phyloP scores from a whole-genome alignment of 2,888 invertebrate species.

The Cephus nigrinus region DNA sequence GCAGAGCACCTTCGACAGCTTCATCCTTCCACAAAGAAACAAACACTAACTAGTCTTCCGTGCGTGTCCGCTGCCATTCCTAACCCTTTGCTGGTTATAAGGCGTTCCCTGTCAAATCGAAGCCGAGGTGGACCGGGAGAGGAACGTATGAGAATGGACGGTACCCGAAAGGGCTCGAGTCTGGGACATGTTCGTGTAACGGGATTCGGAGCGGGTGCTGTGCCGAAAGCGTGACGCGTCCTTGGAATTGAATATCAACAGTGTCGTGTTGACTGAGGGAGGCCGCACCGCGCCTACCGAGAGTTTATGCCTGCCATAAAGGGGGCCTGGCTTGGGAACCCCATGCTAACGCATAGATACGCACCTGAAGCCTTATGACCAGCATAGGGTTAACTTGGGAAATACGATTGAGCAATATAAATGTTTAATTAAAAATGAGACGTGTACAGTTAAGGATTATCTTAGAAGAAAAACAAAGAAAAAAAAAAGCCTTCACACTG shows the following conservation, averaged over 20 bases:
- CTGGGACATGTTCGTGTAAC: neutral
- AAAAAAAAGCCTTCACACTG: neutral
- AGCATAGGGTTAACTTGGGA: neutral
- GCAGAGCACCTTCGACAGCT: slow-evolving; percentile 92
- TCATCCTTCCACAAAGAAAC: slow-evolving; percentile 80
- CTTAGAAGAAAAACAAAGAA: no score
- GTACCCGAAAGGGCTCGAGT: neutral
- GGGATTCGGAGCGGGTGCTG: neutral
- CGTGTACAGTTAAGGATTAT: neutral
- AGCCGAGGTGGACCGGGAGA: neutral
- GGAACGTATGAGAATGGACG: neutral
- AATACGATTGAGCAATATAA: neutral
- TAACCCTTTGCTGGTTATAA: slow-evolving; percentile 8
- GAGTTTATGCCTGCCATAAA: neutral
- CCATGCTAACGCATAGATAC: neutral
- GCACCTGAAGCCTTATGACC: neutral
- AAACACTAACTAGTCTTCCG: slow-evolving; percentile 59
- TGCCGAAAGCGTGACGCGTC: neutral
- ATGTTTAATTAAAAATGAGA: neutral
- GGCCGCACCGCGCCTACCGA: neutral
- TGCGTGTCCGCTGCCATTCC: slow-evolving; percentile 28
- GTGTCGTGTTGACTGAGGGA: neutral
- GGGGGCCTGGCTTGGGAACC: neutral
- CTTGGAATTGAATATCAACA: neutral
- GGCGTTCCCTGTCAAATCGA: neutral